These are phyloP conservation scores for Caenorhabditis sp. DNA, from an alignment of 2,888 invertebrate genomes.

Conservation along the genomic window DNA sequence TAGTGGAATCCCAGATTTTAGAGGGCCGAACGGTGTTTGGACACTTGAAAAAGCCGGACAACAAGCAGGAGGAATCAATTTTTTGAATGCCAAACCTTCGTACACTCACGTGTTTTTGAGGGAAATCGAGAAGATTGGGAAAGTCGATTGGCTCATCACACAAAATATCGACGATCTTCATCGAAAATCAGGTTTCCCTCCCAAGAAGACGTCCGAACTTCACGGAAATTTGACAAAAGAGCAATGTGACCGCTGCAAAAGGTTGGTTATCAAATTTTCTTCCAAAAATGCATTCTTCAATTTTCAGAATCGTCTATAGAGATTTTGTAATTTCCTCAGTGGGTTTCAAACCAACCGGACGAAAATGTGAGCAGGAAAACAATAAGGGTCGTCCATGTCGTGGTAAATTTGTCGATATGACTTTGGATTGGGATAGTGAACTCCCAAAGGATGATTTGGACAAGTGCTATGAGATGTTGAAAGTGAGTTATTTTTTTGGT, in stretches of 20 bases:
- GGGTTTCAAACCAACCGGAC: constrained; percentile 80
- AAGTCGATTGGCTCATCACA: constrained; percentile 78
- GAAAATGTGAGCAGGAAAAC: constrained; percentile 77
- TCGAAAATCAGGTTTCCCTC: constrained; percentile 84
- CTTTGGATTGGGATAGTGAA: constrained; percentile 96
- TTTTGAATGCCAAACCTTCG: constrained; percentile 89
- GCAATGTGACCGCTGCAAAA: constrained; percentile 84
- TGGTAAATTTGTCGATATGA: constrained; percentile 85
- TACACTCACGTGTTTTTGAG: constrained; percentile 91
- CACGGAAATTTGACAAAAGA: constrained; percentile 98
- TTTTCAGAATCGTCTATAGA: constrained; percentile 82
- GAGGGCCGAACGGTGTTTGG: constrained; percentile 97
- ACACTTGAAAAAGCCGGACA: constrained; percentile 75
- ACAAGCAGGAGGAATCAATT: constrained; percentile 80
- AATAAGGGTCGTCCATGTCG: constrained; percentile 72
- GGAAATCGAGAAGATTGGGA: constrained; percentile 79
- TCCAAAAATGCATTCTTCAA: constrained; percentile 1
- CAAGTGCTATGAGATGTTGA: constrained; percentile 73
- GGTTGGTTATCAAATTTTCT: constrained; percentile 72
- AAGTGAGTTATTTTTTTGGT: constrained; percentile 6
- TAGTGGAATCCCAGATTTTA: constrained; percentile 93
- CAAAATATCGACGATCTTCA: constrained; percentile 99
- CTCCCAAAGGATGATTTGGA: constrained; percentile 77
- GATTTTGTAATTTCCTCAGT: constrained; percentile 80
- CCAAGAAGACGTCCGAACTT: constrained; percentile 85